These are phyloP conservation scores for Ametastegia equiseti DNA, from an alignment of 2,888 invertebrate genomes.

Conservation along the genomic window DNA sequence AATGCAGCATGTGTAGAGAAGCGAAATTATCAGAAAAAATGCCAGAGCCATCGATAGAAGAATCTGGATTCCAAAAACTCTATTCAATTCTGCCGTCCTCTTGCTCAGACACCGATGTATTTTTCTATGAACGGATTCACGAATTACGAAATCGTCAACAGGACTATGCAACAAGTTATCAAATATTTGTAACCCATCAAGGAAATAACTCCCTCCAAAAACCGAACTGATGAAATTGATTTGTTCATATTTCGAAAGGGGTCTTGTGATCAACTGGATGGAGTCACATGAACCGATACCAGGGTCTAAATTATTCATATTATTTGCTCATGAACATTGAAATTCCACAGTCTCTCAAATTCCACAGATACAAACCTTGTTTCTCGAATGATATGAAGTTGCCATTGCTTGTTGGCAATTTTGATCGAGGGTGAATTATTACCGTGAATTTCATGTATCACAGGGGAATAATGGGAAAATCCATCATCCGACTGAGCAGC, in stretches of 20 bases:
- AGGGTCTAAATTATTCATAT: too few relatives aligned
- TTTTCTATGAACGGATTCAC: neutral
- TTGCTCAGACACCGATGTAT: conserved; percentile 1
- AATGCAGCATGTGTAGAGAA: neutral
- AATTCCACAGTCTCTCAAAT: too few relatives aligned
- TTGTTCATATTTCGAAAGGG: too few relatives aligned
- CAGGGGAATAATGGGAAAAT: neutral
- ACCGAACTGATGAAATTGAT: too few relatives aligned
- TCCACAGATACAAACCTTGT: neutral
- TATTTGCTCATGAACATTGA: too few relatives aligned
- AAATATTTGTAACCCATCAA: too few relatives aligned
- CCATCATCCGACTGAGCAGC: neutral
- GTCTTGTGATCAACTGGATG: too few relatives aligned
- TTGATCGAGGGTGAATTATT: neutral
- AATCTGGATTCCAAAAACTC: neutral
- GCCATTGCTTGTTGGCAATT: neutral
- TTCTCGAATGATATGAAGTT: neutral
- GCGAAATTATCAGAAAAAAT: neutral
- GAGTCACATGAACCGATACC: too few relatives aligned
- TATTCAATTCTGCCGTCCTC: neutral
- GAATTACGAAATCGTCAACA: too few relatives aligned
- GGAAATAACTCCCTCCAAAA: neutral
- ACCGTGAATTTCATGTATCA: neutral
- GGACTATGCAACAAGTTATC: neutral
- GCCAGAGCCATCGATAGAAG: neutral